Evolutionary conservation across 2,888 invertebrate species (phyloP), one percentile per base, ranked within the genome.

Genomic region (Thecophora atra): DNA sequence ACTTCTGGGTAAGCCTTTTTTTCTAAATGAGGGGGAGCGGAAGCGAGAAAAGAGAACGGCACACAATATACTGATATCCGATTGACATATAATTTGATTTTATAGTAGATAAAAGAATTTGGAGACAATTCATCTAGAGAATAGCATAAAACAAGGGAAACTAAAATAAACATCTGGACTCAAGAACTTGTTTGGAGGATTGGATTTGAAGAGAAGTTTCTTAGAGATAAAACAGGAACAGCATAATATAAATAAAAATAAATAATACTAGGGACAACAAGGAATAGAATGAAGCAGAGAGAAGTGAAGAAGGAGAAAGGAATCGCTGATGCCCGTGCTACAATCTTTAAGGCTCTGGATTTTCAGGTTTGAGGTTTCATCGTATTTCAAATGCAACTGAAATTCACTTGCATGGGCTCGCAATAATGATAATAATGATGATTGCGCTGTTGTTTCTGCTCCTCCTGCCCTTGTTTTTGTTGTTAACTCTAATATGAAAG

Each of bases 291-390:
- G 2, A 37, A 37, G 11, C 6, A 37, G 11, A 8, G 11, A 37
- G 37, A 37, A 37, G 1, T 8, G 37, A 37, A 37, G 2, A 37
- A 37, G 37, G 8, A 54, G 19, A 19, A 54, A 13, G 24, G 54
- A 54, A n/a, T 54, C 54, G 5, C 52, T 52, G 19, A 1, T 19
- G 54, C 21, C n/a, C 3, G 11, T 19, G 54, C 54, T 11, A 19
- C 19, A 54, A 21, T 54, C 24, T 54, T 13, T 21, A 54, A 54
- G 54, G 54, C 19, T 54, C 54, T n/a, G 54, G 54, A 54, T n/a
- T 54, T 54, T 54, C 54, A 21, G 54, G 54, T 54, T 54, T 54
- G n/a, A 21, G 19, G 21, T 21, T 54, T 13, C 17, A 19, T 54
- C 21, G 54, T 19, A 24, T 0, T 54, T 51, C n/a, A 15, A 24